These are phyloP conservation scores for Sitobion miscanthi DNA, from an alignment of 1,140 invertebrate species.

Conservation along the genomic window DNA sequence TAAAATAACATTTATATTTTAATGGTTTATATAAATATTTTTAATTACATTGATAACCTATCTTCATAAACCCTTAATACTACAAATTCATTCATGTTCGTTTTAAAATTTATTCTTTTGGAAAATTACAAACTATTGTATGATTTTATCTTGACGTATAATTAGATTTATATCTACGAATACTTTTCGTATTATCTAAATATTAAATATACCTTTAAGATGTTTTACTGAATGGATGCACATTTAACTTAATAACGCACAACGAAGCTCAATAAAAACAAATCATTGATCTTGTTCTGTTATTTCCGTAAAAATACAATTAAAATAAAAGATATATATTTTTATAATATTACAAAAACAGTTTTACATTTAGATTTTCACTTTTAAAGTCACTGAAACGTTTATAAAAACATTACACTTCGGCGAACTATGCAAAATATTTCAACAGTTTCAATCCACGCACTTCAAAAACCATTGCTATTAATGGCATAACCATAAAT, in stretches of 20 bases:
- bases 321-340: neutral
- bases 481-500: slow-evolving; percentile 35
- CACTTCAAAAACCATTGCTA: neutral
- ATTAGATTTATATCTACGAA: neutral
- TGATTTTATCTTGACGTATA: neutral
- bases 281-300: neutral
- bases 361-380: neutral
- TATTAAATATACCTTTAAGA: neutral
- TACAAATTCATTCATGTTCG: neutral
- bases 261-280: neutral
- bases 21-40: neutral
- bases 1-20: neutral
- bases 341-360: neutral
- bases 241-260: neutral
- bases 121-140: neutral
- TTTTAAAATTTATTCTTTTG: neutral
- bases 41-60: neutral
- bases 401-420: neutral
- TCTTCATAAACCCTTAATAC: neutral
- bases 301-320: neutral
- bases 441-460: neutral
- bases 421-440: neutral
- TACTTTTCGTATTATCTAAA: neutral
- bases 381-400: neutral
- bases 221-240: neutral